Conservation (phyloP, 2,888 invertebrate species). For the Dendrolimus houi region DNA sequence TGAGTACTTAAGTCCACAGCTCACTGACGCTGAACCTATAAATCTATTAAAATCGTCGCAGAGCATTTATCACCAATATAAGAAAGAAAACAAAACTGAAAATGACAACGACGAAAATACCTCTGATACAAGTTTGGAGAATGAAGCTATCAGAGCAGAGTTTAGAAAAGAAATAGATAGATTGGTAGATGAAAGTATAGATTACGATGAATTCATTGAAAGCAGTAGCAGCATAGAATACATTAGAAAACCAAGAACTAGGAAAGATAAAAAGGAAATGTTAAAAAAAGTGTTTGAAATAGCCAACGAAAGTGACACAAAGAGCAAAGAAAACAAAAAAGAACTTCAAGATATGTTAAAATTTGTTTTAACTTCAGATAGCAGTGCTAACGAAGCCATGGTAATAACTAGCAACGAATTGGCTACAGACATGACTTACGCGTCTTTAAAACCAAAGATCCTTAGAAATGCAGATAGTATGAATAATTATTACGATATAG, state of each 20-base stretch:
- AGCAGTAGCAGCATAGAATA: not conserved
- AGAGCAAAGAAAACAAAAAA: slow-evolving; percentile 29
- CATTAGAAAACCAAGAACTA: slow-evolving; percentile 19
- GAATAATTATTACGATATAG: slow-evolving; percentile 33
- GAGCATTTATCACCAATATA: slow-evolving; percentile 6
- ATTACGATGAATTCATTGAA: not conserved
- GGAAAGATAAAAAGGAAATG: slow-evolving; percentile 37
- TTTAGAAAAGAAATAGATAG: not conserved
- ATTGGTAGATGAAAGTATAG: not conserved
- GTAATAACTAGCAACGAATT: slow-evolving; percentile 23
- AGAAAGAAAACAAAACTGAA: slow-evolving; percentile 11
- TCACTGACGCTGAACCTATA: slow-evolving; percentile 8
- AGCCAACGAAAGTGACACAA: slow-evolving; percentile 24
- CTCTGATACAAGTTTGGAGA: not conserved
- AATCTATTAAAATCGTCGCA: slow-evolving; percentile 12
- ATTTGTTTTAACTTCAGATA: slow-evolving; percentile 42
- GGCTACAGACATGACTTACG: slow-evolving; percentile 29
- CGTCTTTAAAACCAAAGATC: slow-evolving; percentile 31
- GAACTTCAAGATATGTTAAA: slow-evolving; percentile 36
- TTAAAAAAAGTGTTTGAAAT: slow-evolving; percentile 40
- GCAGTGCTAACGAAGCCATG: slow-evolving; percentile 31
- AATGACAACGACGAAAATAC: slow-evolving; percentile 3
- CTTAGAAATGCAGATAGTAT: slow-evolving; percentile 37
- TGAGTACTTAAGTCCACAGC: slow-evolving; percentile 9
- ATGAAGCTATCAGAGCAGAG: not conserved